phyloP scores from a whole-genome alignment of 2,888 invertebrate species.

The Ochropleura plecta region DNA sequence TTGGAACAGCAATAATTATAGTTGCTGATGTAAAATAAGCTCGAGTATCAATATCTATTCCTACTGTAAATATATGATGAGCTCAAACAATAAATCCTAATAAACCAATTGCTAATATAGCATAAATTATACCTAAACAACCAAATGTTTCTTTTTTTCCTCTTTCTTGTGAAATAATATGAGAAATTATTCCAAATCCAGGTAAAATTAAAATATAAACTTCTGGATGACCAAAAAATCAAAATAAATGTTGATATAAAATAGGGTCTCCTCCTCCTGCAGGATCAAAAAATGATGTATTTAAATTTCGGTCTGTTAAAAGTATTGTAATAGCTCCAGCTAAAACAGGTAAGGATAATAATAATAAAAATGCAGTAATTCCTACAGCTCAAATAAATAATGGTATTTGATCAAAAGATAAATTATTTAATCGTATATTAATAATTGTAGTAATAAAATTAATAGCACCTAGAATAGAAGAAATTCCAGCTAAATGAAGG shows the following conservation, averaged over 20 bases:
- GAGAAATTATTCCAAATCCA: slow-evolving; percentile 95
- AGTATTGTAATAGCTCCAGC: slow-evolving; percentile 95
- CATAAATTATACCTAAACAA: slow-evolving; percentile 94
- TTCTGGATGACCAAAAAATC: slow-evolving; percentile 97
- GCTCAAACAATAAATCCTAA: slow-evolving; percentile 96
- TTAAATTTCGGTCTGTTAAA: slow-evolving; percentile 94
- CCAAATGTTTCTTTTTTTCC: slow-evolving; percentile 94
- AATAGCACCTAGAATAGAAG: slow-evolving; percentile 94
- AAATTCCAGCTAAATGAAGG: slow-evolving; percentile 93
- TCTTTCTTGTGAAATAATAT: slow-evolving; percentile 94
- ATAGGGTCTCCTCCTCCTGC: slow-evolving; percentile 95
- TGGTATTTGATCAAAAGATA: slow-evolving; percentile 92
- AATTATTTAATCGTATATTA: slow-evolving; percentile 92
- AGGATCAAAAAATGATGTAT: slow-evolving; percentile 95
- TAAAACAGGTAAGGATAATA: slow-evolving; percentile 94
- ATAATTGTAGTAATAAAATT: slow-evolving; percentile 95
- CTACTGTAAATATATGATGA: slow-evolving; percentile 96
- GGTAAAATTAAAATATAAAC: slow-evolving; percentile 96
- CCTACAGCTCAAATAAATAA: slow-evolving; percentile 94
- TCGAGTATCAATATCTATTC: slow-evolving; percentile 95
- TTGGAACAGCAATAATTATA: slow-evolving; percentile 96
- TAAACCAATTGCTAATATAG: slow-evolving; percentile 95
- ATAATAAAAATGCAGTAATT: slow-evolving; percentile 87
- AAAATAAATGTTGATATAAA: slow-evolving; percentile 95
- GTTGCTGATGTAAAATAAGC: slow-evolving; percentile 96